These are phyloP conservation scores for Eutrigla gurnardus DNA, from an alignment of 2,797 vertebrate species.

Conservation along the genomic window DNA sequence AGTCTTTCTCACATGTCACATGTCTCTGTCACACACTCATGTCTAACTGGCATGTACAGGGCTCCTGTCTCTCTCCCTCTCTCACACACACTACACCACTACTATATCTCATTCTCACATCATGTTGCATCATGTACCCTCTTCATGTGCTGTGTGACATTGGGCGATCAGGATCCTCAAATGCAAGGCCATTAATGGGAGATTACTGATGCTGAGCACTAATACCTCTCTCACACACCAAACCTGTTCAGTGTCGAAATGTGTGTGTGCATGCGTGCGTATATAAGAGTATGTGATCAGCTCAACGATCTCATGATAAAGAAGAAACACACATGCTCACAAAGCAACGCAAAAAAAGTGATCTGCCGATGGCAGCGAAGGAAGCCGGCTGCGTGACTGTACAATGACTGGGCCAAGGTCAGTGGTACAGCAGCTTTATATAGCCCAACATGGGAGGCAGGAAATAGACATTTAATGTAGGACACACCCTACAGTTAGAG, in stretches of 20 bases:
- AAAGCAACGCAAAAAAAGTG: conserved; percentile 37
- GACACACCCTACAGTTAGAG: conserved; percentile 86
- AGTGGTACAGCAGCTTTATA: conserved; percentile 84
- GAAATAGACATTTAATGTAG: conserved; percentile 86
- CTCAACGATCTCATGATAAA: conserved; percentile 34
- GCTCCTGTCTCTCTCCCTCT: conserved; percentile 11
- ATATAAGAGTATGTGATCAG: conserved; percentile 29
- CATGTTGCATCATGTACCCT: conserved; percentile 53
- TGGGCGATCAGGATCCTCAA: conserved; percentile 70
- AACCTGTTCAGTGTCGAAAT: conserved; percentile 57
- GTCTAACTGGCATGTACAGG: conserved; percentile 40
- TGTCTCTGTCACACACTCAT: conserved; percentile 62
- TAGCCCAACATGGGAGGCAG: conserved; percentile 84
- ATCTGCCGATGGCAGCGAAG: conserved; percentile 68
- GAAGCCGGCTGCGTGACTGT: conserved; percentile 79
- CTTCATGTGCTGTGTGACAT: conserved; percentile 64
- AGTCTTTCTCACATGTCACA: conserved; percentile 67
- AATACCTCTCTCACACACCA: conserved; percentile 72
- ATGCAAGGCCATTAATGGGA: conserved; percentile 72
- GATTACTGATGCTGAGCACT: conserved; percentile 73
- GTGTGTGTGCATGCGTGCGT: not conserved
- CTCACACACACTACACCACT: conserved; percentile 5
- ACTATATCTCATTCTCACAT: conserved; percentile 54
- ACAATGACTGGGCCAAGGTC: conserved; percentile 84
- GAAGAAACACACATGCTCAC: conserved; percentile 23